A percentile compares a stretch with the other conserved stretches of the same genome.
These are phyloP conservation scores for Diploptera punctata DNA, from an alignment of 2,888 invertebrate genomes.

Conservation along the genomic window DNA sequence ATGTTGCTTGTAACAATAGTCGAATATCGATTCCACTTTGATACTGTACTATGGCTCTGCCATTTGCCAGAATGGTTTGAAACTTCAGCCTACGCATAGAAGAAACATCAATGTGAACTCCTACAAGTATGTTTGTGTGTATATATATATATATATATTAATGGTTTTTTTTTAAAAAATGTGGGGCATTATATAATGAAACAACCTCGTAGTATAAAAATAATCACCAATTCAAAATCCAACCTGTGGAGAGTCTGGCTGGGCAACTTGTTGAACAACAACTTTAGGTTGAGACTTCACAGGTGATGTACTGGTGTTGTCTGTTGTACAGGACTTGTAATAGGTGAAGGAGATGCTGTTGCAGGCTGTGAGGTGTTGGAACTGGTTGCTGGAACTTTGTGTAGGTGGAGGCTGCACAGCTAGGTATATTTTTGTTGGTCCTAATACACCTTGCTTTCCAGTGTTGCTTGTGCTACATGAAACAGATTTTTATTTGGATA, in stretches of 20 bases:
- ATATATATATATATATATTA: too few species aligned
- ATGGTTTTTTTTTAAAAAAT: too few species aligned
- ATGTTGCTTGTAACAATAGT: too few species aligned
- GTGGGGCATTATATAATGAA: too few species aligned
- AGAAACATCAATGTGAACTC: too few species aligned
- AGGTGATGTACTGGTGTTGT: constrained; percentile 17
- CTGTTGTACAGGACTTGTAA: background rate
- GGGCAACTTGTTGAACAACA: constrained; percentile 53
- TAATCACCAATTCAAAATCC: too few species aligned
- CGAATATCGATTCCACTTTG: too few species aligned
- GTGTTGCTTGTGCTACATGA: constrained; percentile 82
- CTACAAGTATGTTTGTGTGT: too few species aligned
- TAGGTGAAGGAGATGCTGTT: constrained; percentile 41
- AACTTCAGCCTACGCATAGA: too few species aligned
- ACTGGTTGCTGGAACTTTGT: constrained; percentile 43
- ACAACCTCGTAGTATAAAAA: too few species aligned
- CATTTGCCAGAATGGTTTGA: too few species aligned
- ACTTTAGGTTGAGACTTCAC: constrained; percentile 50
- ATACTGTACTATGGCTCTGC: too few species aligned
- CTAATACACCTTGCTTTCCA: constrained; percentile 83
- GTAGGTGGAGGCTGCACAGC: constrained; percentile 76
- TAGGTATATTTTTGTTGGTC: constrained; percentile 85
- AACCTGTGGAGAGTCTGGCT: constrained; percentile 42
- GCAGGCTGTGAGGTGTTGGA: constrained; percentile 49
- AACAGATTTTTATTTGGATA: constrained; percentile 26